Percentiles rank a stretch among this genome's conserved stretches.
These are phyloP conservation scores for Crotalus viridis DNA, from an alignment of 2,113 vertebrate genomes.

Conservation along the genomic window DNA sequence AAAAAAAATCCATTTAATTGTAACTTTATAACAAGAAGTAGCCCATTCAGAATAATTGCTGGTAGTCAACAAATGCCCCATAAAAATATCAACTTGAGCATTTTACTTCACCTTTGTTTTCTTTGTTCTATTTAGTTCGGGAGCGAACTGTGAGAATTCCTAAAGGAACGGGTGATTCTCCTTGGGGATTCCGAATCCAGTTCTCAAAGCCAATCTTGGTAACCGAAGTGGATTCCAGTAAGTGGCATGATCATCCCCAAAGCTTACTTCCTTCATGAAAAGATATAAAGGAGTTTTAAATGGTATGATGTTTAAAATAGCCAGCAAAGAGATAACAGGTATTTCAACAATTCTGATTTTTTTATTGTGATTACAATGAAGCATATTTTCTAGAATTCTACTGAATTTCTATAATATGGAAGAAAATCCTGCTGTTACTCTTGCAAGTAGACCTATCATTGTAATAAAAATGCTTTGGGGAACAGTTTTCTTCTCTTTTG, in stretches of 20 bases:
- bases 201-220: slow-evolving; percentile 91
- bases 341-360: neutral
- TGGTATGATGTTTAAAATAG: neutral
- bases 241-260: slow-evolving; percentile 53
- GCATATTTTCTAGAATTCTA: neutral
- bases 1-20: neutral
- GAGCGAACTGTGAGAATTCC: slow-evolving; percentile 83
- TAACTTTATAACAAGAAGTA: neutral
- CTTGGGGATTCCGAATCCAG: slow-evolving; percentile 91
- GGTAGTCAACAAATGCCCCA: neutral
- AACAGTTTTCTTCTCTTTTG: neutral
- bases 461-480: neutral
- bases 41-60: neutral
- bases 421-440: neutral
- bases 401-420: neutral
- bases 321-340: neutral
- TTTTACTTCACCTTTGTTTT: slow-evolving; percentile 11
- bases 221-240: slow-evolving; percentile 93
- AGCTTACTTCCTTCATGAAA: neutral
- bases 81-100: neutral
- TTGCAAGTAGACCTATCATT: neutral
- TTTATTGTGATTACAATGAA: neutral
- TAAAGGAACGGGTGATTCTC: slow-evolving; percentile 85
- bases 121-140: slow-evolving; percentile 73
- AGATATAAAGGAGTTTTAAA: slow-evolving; percentile 5